These are phyloP conservation scores for Drosophila macrothrix DNA, from an alignment of 2,888 invertebrate species.

Conservation along the genomic window DNA sequence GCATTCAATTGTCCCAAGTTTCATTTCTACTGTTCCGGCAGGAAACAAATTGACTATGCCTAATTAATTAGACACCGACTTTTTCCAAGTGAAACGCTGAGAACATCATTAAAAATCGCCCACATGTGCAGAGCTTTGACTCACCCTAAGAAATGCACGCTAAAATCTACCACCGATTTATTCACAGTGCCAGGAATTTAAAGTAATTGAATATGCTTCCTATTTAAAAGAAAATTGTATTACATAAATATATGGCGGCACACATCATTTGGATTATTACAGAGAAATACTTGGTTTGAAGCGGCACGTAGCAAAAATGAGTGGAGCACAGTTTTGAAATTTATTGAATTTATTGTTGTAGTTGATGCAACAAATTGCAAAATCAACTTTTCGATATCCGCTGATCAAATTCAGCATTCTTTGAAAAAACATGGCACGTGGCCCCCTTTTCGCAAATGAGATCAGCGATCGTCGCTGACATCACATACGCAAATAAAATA, in stretches of 20 bases:
- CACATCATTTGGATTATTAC: not conserved
- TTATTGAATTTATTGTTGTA: not conserved
- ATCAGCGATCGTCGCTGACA: constrained; percentile 50
- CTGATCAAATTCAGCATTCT: not conserved
- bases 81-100: not conserved
- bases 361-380: constrained; percentile 4
- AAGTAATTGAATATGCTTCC: not conserved
- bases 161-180: not conserved
- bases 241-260: not conserved
- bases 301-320: constrained; percentile 36
- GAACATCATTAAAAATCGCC: not conserved
- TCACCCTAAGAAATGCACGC: not conserved
- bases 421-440: constrained; percentile 8
- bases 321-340: constrained; percentile 1
- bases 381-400: constrained; percentile 4
- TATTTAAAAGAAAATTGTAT: not conserved
- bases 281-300: constrained; percentile 14
- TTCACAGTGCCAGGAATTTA: not conserved
- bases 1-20: not conserved
- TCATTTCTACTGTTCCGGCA: not conserved
- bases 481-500: constrained; percentile 15
- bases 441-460: constrained; percentile 39
- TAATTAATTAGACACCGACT: no score
- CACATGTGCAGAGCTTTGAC: no score
- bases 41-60: not conserved